A percentile compares a stretch with the other conserved stretches of the same genome.
phyloP scores from a whole-genome alignment of 2,113 vertebrate genomes.

The Serinus canaria region DNA sequence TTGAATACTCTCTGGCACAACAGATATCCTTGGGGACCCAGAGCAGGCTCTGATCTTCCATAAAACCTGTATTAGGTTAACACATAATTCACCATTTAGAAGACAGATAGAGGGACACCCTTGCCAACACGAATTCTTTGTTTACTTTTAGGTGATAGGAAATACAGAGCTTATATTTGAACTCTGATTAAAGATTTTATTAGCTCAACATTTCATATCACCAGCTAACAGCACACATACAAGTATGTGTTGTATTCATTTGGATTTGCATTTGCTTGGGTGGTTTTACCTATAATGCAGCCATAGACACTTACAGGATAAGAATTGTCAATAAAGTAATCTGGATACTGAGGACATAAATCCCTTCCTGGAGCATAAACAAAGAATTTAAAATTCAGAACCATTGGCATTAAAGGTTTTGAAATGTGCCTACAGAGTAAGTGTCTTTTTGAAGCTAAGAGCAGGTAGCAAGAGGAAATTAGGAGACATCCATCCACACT shows the following conservation, averaged over 20 bases:
- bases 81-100: neutral
- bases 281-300: neutral
- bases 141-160: conserved; percentile 7
- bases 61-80: conserved; percentile 1
- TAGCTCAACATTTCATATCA: conserved; percentile 11
- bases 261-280: conserved; percentile 7
- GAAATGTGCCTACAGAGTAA: neutral
- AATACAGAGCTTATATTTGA: neutral
- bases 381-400: conserved; percentile 1
- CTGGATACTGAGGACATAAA: conserved; percentile 6
- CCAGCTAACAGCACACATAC: neutral
- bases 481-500: neutral
- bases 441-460: neutral
- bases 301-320: neutral
- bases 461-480: neutral
- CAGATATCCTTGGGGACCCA: neutral
- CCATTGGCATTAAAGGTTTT: neutral
- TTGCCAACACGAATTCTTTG: neutral
- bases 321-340: conserved; percentile 9
- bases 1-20: neutral
- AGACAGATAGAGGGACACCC: neutral
- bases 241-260: neutral
- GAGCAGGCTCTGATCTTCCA: neutral
- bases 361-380: conserved; percentile 21
- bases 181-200: conserved; percentile 26